These are phyloP conservation scores for Ctenodactylus gundi DNA, from an alignment of 2,113 vertebrate genomes.

Conservation along the genomic window DNA sequence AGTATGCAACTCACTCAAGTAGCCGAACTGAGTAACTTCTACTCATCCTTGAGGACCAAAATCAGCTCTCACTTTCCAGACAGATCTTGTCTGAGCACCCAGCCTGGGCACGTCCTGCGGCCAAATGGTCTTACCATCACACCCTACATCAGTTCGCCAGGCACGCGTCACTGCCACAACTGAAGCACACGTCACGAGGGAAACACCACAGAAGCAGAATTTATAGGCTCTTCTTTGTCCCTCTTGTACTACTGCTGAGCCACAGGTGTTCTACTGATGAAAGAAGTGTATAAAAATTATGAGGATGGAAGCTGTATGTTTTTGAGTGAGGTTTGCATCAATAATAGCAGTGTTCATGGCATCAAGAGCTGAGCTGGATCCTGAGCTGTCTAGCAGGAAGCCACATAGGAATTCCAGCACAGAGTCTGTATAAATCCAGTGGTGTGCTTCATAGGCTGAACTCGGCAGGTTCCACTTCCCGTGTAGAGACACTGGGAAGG, in stretches of 20 bases:
- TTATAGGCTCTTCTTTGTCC: neutral
- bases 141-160: neutral
- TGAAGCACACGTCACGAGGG: neutral
- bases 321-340: neutral
- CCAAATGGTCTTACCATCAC: neutral
- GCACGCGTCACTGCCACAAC: neutral
- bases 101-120: neutral
- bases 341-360: too few species aligned
- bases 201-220: neutral
- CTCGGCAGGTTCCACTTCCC: neutral
- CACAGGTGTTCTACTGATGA: neutral
- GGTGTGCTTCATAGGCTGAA: neutral
- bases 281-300: neutral
- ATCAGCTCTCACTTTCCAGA: neutral
- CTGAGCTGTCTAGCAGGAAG: neutral
- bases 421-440: too few species aligned
- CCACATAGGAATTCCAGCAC: neutral
- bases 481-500: neutral
- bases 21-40: neutral
- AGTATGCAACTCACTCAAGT: neutral
- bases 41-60: neutral
- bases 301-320: neutral
- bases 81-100: neutral
- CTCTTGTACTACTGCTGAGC: neutral
- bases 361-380: neutral